Evolutionary conservation across 2,113 vertebrate genomes (phyloP).

Genomic region (Tretioscincus oriximinensis): DNA sequence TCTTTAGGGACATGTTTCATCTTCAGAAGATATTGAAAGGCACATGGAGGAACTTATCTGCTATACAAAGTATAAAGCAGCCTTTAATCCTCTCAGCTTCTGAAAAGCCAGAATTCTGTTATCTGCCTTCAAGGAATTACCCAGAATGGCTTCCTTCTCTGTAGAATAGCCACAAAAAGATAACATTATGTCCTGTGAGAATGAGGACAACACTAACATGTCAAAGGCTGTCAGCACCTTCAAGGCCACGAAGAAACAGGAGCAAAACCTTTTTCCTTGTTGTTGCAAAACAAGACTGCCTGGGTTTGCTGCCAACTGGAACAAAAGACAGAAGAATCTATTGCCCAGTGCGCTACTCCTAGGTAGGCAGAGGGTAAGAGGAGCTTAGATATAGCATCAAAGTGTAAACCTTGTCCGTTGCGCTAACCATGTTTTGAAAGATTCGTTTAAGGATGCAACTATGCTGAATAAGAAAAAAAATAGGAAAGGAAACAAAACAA

Average conservation of each 20-base stretch:
- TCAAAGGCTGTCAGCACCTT: neutral
- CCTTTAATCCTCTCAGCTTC: neutral
- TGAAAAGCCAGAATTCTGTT: neutral
- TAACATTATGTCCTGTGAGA: neutral
- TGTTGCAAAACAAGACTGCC: neutral
- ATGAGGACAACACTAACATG: neutral
- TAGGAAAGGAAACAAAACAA: conserved; percentile 10
- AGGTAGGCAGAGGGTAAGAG: neutral
- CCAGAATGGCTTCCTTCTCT: neutral
- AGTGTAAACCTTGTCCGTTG: neutral
- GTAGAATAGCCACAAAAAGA: neutral
- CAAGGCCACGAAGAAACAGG: neutral
- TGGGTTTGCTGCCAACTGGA: neutral
- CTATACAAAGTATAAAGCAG: neutral
- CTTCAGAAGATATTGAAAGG: neutral
- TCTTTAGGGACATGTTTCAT: neutral
- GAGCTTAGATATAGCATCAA: neutral
- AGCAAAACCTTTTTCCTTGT: neutral
- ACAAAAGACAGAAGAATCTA: neutral
- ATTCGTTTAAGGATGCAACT: neutral
- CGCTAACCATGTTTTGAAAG: neutral
- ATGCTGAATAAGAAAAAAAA: neutral
- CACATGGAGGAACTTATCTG: neutral
- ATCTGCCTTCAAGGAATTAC: neutral
- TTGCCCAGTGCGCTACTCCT: neutral